Percentiles rank a stretch among this genome's conserved stretches.
Conservation (phyloP, 1,140 invertebrate genomes). For the Drosophila busckii region DNA sequence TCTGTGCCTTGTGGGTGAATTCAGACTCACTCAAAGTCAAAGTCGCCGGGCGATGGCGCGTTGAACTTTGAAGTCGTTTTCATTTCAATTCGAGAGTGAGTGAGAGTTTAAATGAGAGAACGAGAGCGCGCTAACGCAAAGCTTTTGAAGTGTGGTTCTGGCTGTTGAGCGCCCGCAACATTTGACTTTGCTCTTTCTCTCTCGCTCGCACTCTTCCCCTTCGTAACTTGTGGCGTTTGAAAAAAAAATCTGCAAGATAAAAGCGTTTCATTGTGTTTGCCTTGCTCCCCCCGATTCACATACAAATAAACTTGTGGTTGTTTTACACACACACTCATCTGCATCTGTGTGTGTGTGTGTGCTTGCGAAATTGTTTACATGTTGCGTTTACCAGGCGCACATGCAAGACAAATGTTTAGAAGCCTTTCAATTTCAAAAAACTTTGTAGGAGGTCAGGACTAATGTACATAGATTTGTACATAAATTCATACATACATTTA, state of each 20-base stretch:
- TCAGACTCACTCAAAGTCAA: slow-evolving; percentile 26
- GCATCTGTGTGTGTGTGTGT: slow-evolving; percentile 1
- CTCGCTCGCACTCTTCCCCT: slow-evolving; percentile 11
- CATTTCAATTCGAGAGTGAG: background rate
- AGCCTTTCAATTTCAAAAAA: background rate
- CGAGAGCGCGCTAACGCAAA: slow-evolving; percentile 17
- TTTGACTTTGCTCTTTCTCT: slow-evolving; percentile 14
- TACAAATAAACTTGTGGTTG: slow-evolving; percentile 1
- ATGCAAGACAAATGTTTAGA: slow-evolving; percentile 23
- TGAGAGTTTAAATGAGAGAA: slow-evolving; percentile 17
- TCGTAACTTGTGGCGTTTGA: slow-evolving; percentile 34
- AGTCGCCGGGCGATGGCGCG: slow-evolving; percentile 30
- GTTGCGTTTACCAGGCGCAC: slow-evolving; percentile 55
- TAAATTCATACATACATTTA: background rate
- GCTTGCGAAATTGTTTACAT: slow-evolving; percentile 29
- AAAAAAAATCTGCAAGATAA: slow-evolving; percentile 29
- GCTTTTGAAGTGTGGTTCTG: slow-evolving; percentile 49
- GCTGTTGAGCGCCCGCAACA: slow-evolving; percentile 6
- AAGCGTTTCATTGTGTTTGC: slow-evolving; percentile 48
- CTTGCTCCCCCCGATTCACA: slow-evolving; percentile 23
- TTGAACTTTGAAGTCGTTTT: slow-evolving; percentile 52
- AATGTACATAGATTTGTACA: background rate
- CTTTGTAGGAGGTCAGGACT: slow-evolving; percentile 48
- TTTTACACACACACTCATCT: slow-evolving; percentile 8
- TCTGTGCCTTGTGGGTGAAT: slow-evolving; percentile 24